Evolutionary conservation across 2,113 vertebrate species (phyloP), one percentile per base, ranked within the genome.

Genomic region (Edolisoma coerulescens): DNA sequence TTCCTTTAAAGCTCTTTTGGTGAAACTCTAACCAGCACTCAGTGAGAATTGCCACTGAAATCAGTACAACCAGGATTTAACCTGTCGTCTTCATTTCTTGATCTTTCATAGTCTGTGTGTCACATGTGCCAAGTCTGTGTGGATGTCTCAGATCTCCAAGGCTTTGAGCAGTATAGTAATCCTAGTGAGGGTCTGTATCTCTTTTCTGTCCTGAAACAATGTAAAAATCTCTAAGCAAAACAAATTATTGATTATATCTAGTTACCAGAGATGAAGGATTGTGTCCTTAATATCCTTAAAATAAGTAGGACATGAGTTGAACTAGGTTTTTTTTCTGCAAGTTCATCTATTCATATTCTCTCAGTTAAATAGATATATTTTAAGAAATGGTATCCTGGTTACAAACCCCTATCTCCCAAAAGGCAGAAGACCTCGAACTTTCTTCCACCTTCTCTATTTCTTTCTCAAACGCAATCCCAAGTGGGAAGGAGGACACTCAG

Each of bases 341-440:
- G 60, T 78, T 95, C 76, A 59, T 81, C n/a, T 81, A 78, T 83
- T 88, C 41, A 45, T 90, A 74, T 70, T 90, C 57, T 85, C 39
- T 90, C 61, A 68, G 56, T 78, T 92, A 78, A 84, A 63, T 16
- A 91, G 77, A 59, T 45, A 21, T 73, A 88, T 84, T 84, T 93
- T 84, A 87, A 89, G 89, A 93, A 92, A 71, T 78, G 77, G 27
- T 88, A 91, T 87, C 52, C 69, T 96, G 89, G 47, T 92, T 95
- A 89, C 56, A 89, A 89, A 84, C 26, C 30, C 35, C 67, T 73
- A 24, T 27, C 27, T 94, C 88, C 90, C 75, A 53, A 76, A 92
- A 93, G 50, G 52, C 54, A 89, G 80, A 80, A 86, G 68, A 60
- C 73, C 56, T 94, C 54, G 19, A 74, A 69, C 26, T 60, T 87